Evolutionary conservation across 2,888 invertebrate species (phyloP), one percentile per base, ranked within the genome.

Genomic region (Watsonalla cultraria): DNA sequence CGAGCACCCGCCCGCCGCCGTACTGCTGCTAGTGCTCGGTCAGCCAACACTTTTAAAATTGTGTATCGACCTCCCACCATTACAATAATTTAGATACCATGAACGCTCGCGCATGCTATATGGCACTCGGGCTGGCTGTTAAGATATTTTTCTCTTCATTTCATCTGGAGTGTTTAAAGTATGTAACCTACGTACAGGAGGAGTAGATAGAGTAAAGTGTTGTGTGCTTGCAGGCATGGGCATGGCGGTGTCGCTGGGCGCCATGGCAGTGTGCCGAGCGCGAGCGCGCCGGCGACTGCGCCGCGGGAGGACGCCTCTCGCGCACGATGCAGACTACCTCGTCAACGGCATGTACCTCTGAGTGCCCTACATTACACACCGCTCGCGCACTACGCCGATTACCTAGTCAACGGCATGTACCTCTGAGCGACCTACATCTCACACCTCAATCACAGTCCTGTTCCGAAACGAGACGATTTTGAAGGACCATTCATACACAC

Each of bases 311-410:
- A 93, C 95, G 51, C 93, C 95, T 14, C 95, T 96, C 76, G 95
- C 97, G 39, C 97, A 98, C 82, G 98, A 98, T 87, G 97, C 98
- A 0, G 98, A 98, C 91, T 98, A 98, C 88, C 92, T 99, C 72
- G 98, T 99, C 69, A 98, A 99, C 89, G 98, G 98, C 75, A 98
- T 99, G 98, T 99, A 98, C 90, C 94, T 98, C 78, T 97, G 94
- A 92, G 54, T 51, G 9, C 35, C 34, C 46, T 24, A 24, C 1
- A 24, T 24, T 46, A 49, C 50, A 24, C 45, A 14, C n/a, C 6
- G 8, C 47, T n/a, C 53, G 11, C 39, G 24, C 47, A 39, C 45
- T 49, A 47, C 48, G 50, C 24, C 51, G 9, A 48, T 14, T 9
- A 34, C 13, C 15, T 46, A 11, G n/a, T 52, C 42, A 24, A 47